Evolutionary conservation across 2,888 invertebrate species (phyloP), one percentile per base, ranked within the genome.

Genomic region (Pseudococcus longispinus): DNA sequence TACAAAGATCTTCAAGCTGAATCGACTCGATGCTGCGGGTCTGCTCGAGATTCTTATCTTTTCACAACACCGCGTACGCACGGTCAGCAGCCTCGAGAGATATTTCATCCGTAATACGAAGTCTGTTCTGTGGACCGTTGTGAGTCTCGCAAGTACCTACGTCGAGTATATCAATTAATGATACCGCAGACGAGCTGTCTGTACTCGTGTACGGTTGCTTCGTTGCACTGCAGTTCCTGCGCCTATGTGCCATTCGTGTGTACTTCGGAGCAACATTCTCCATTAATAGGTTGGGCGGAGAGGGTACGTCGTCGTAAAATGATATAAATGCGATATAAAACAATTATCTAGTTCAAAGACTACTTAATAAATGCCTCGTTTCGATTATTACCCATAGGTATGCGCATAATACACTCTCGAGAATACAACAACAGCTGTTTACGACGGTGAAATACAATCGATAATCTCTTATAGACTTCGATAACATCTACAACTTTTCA

Each of bases 401-500:
- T 20, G 23, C 3, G 2, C 23, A 11, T 23, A 23, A 1, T 23
- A 23, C 13, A 46, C 13, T 13, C 2, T 8, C 2, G 15, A 11
- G 60, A 6, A 60, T 20, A 60, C 60, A 18, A 23, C 60, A 60
- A 60, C 60, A 60, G 60, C 5, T 60, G 60, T 60, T 60, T n/a
- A n/a, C 9, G 15, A 55, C n/a, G 20, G 51, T n/a, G 1, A 55
- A 55, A 55, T 23, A 60, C 60, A 60, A 60, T 60, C 60, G 60
- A 60, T 60, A 60, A 60, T 60, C 60, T 60, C 23, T 20, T 23
- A 23, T 1, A 60, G 20, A 60, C 11, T n/a, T 23, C 60, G 60
- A 60, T 60, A 60, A 60, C 8, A 60, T 60, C 60, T 60, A 60
- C 60, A 60, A 60, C 60, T 60, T 60, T 60, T 60, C 60, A 60